A percentile compares a stretch with the other conserved stretches of the same genome.
phyloP scores from a whole-genome alignment of 2,797 vertebrate species.

The Gymnopithys bicolor region DNA sequence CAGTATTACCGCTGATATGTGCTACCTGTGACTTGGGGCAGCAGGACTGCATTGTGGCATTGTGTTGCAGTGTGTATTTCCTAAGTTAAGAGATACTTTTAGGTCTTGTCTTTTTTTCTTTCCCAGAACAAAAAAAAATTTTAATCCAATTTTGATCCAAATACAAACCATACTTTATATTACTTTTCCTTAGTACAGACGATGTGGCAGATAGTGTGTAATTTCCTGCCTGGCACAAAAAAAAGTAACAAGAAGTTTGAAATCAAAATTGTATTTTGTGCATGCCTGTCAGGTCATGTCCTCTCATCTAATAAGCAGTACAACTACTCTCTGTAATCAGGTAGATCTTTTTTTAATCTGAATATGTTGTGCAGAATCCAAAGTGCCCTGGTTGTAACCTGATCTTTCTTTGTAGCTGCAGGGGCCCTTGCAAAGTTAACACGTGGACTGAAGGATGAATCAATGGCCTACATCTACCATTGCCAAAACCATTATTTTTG shows the following conservation, averaged over 20 bases:
- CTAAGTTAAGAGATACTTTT: background rate
- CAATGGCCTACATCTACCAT: constrained; percentile 97
- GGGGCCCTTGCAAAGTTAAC: constrained; percentile 93
- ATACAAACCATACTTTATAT: background rate
- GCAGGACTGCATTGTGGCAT: background rate
- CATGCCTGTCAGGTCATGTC: background rate
- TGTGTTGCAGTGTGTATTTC: background rate
- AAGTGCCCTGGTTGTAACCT: background rate
- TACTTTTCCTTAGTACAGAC: background rate
- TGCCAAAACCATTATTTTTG: constrained; percentile 99
- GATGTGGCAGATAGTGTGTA: background rate
- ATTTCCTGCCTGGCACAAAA: background rate
- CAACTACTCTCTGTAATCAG: background rate
- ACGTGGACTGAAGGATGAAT: constrained; percentile 91
- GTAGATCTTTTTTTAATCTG: background rate
- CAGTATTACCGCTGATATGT: background rate
- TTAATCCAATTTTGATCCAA: background rate
- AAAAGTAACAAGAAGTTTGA: background rate
- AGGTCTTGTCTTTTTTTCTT: rapidly evolving
- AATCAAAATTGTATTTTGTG: background rate
- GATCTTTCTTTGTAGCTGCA: constrained; percentile 80
- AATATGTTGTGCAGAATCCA: background rate
- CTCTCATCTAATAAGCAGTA: background rate
- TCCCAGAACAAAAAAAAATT: background rate
- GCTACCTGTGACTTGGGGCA: background rate